Percentiles rank a stretch among this genome's conserved stretches.
Evolutionary conservation across 2,113 vertebrate species (phyloP).

Genomic region (Platanista minor): DNA sequence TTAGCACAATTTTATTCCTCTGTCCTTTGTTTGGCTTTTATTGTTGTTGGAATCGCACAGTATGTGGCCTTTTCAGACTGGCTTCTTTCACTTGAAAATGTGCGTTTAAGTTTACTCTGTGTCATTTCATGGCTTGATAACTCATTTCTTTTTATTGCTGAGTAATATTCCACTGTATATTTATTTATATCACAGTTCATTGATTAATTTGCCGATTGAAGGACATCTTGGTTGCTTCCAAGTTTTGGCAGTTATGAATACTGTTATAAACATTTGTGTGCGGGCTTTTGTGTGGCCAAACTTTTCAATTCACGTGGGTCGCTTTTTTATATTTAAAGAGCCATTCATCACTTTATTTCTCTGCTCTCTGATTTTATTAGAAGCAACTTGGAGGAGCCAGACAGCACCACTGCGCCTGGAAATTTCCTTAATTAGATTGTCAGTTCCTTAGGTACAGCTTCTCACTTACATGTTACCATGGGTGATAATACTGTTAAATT

Average conservation of each 20-base stretch:
- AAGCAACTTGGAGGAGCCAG: neutral
- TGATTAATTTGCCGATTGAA: neutral
- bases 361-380: neutral
- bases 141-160: neutral
- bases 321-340: neutral
- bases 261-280: neutral
- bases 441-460: neutral
- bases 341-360: neutral
- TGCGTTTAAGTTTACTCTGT: neutral
- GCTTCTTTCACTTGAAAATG: neutral
- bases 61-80: neutral
- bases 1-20: neutral
- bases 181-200: neutral
- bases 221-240: neutral
- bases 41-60: neutral
- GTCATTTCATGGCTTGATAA: too few species aligned
- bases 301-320: neutral
- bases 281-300: neutral
- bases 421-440: neutral
- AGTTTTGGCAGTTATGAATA: neutral
- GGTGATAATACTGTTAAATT: neutral
- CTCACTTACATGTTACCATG: neutral
- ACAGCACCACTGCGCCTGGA: neutral
- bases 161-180: neutral
- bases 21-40: neutral